A percentile compares a stretch with the other conserved stretches of the same genome.
phyloP scores from a whole-genome alignment of 2,113 vertebrate genomes.

The Malurus alboscapulatus region DNA sequence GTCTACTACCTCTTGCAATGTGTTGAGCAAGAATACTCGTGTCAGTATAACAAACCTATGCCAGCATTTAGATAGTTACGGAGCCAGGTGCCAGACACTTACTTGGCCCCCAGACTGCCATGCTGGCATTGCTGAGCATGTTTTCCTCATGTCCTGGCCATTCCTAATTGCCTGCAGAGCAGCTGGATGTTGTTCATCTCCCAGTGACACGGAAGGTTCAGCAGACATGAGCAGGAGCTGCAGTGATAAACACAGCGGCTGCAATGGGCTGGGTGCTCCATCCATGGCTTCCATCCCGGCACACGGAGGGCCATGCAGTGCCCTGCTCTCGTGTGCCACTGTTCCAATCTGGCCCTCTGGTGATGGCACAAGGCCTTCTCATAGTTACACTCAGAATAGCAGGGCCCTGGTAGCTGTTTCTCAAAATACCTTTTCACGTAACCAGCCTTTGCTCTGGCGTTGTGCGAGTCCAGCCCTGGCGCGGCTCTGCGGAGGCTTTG shows the following conservation, averaged over 20 bases:
- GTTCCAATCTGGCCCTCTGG: neutral
- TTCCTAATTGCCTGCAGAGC: neutral
- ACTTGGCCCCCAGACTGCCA: neutral
- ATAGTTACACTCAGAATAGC: rapidly evolving
- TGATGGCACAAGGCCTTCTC: neutral
- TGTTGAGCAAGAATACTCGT: neutral
- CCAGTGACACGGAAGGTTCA: rapidly evolving
- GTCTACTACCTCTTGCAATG: neutral
- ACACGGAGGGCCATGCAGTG: rapidly evolving
- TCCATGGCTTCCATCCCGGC: rapidly evolving
- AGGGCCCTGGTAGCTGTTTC: neutral
- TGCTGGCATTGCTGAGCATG: neutral
- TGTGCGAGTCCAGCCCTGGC: neutral
- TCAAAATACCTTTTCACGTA: neutral
- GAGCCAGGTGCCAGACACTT: neutral
- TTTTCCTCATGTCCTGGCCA: neutral
- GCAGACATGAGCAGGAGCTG: neutral
- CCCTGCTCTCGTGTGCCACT: rapidly evolving
- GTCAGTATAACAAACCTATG: neutral
- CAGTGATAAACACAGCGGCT: rapidly evolving
- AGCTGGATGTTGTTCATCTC: neutral
- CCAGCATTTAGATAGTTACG: neutral
- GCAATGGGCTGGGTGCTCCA: rapidly evolving
- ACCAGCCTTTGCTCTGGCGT: rapidly evolving
- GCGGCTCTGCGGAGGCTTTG: neutral